These are phyloP conservation scores for Campoplex capitator DNA, from an alignment of 2,888 invertebrate species.

Conservation along the genomic window DNA sequence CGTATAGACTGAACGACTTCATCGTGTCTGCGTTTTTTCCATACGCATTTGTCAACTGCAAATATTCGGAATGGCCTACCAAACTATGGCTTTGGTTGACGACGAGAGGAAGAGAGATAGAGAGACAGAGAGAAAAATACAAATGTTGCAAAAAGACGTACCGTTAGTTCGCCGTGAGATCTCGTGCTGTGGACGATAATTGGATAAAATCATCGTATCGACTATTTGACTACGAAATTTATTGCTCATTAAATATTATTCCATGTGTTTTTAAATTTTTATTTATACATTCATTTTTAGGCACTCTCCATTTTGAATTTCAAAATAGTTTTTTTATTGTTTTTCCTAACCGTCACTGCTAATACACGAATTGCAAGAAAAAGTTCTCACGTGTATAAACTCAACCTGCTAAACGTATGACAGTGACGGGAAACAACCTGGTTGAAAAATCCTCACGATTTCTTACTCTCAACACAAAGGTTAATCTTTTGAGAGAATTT, in stretches of 20 bases:
- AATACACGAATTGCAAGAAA: too few relatives aligned
- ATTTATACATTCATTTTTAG: background rate
- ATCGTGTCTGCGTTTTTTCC: constrained; percentile 11
- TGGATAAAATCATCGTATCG: too few relatives aligned
- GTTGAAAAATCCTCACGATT: background rate
- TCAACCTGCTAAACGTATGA: background rate
- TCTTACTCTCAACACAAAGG: constrained; percentile 12
- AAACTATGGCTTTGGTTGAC: too few relatives aligned
- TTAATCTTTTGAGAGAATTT: constrained; percentile 11
- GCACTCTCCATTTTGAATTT: constrained; percentile 41
- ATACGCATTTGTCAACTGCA: background rate
- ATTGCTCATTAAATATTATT: too few relatives aligned
- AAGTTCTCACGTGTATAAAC: background rate
- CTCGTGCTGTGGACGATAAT: too few relatives aligned
- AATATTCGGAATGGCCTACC: too few relatives aligned
- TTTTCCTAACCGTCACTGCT: background rate
- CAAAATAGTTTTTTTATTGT: background rate
- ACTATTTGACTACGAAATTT: too few relatives aligned
- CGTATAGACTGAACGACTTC: constrained; percentile 14
- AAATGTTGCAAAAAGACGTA: too few relatives aligned
- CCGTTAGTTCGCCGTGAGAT: too few relatives aligned
- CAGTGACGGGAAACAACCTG: background rate
- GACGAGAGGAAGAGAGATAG: too few relatives aligned
- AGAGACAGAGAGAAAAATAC: too few relatives aligned
- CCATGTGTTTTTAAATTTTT: too few relatives aligned